These are phyloP conservation scores for Drosophila pachea DNA, from an alignment of 1,140 invertebrate genomes.

Conservation along the genomic window DNA sequence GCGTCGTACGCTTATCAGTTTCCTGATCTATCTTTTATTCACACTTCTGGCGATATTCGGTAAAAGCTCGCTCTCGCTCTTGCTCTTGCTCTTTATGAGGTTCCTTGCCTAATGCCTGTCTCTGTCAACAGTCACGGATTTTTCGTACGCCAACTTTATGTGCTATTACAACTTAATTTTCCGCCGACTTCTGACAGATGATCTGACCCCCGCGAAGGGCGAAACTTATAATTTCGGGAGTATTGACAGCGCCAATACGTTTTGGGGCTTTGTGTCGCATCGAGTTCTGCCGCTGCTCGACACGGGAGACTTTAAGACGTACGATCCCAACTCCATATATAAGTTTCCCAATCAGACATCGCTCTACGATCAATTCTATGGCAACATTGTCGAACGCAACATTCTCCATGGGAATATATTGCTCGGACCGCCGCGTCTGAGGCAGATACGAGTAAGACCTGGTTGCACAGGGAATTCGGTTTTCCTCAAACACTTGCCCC, in stretches of 20 bases:
- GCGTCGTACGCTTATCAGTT: too few relatives aligned
- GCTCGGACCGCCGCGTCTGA: constrained; percentile 16
- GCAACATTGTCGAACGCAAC: constrained; percentile 1
- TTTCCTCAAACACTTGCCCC: neutral
- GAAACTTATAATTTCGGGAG: neutral
- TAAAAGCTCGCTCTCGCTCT: too few relatives aligned
- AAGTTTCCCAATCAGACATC: neutral
- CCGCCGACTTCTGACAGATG: neutral
- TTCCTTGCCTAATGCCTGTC: too few relatives aligned
- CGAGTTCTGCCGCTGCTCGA: neutral
- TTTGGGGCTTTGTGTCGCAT: neutral
- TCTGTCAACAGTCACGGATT: too few relatives aligned
- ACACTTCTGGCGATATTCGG: too few relatives aligned
- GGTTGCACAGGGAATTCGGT: neutral
- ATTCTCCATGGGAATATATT: constrained; percentile 22
- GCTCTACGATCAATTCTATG: neutral
- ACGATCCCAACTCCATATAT: constrained; percentile 1
- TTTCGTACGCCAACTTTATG: neutral
- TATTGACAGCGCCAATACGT: neutral
- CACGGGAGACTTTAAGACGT: neutral
- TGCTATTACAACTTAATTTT: constrained; percentile 11
- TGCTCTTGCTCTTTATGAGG: too few relatives aligned
- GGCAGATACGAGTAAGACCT: constrained; percentile 2
- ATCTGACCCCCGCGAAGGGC: neutral
- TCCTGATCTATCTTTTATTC: too few relatives aligned